Percentiles rank a stretch among this genome's conserved stretches.
These are phyloP conservation scores for Ammodytes dubius DNA, from an alignment of 2,113 vertebrate species.

Conservation along the genomic window DNA sequence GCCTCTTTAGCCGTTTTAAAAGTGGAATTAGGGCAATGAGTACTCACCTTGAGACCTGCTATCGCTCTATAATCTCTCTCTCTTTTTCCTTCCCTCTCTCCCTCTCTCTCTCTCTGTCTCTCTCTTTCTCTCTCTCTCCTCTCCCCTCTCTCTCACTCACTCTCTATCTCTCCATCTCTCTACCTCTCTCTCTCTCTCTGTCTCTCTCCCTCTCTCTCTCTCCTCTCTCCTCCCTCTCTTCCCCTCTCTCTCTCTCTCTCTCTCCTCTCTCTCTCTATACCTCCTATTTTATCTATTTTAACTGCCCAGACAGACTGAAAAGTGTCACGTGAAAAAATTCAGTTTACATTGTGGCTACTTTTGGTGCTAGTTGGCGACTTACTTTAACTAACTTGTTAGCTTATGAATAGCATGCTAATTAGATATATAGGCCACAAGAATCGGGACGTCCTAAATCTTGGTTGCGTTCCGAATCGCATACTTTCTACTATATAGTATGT, in stretches of 20 bases:
- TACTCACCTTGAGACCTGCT: constrained; percentile 75
- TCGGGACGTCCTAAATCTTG: too few species aligned
- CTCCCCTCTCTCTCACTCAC: constrained; percentile 29
- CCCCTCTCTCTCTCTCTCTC: neutral
- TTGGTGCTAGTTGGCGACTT: neutral
- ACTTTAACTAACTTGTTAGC: neutral
- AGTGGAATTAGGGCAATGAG: constrained; percentile 76
- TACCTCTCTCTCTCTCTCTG: neutral
- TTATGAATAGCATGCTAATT: neutral
- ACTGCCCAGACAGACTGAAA: constrained; percentile 1
- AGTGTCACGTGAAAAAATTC: neutral
- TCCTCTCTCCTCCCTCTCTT: neutral
- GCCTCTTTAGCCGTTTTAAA: constrained; percentile 76
- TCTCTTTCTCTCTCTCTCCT: constrained; percentile 30
- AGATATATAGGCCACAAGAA: too few species aligned
- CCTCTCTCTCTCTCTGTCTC: neutral
- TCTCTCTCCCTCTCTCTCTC: neutral
- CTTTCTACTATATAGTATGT: too few species aligned
- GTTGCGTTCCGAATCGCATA: too few species aligned
- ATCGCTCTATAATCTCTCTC: constrained; percentile 19
- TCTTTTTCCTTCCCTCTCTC: constrained; percentile 25
- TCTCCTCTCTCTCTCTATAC: neutral
- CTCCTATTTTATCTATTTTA: too few species aligned
- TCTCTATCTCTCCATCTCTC: neutral
- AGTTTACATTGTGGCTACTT: neutral